These are phyloP conservation scores for Schizopygopsis malacanthus DNA, from an alignment of 2,797 vertebrate species.

Conservation along the genomic window DNA sequence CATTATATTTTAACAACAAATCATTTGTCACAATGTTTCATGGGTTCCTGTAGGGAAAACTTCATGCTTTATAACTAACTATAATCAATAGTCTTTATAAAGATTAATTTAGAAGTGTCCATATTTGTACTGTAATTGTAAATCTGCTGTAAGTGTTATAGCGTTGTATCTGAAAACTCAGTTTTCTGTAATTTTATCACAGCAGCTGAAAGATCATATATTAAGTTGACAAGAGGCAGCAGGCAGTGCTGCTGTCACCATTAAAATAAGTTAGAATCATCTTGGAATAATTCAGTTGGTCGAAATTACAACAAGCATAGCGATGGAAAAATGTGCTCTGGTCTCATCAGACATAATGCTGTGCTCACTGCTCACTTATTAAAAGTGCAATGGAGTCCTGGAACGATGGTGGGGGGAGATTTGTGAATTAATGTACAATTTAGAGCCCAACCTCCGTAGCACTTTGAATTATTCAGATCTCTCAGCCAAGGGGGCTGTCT, in stretches of 20 bases:
- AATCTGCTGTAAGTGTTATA: not conserved
- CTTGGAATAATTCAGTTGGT: slow-evolving; percentile 61
- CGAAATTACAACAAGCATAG: slow-evolving; percentile 51
- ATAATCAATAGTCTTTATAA: not conserved
- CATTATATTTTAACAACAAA: slow-evolving; percentile 40
- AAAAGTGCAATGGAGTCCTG: slow-evolving; percentile 65
- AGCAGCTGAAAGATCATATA: slow-evolving; percentile 22
- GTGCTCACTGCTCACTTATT: slow-evolving; percentile 69
- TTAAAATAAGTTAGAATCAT: slow-evolving; percentile 34
- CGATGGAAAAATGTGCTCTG: slow-evolving; percentile 11
- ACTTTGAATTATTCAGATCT: slow-evolving; percentile 77
- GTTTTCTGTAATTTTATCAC: slow-evolving; percentile 19
- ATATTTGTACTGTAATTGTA: not conserved
- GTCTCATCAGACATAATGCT: slow-evolving; percentile 62
- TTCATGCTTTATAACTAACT: not conserved
- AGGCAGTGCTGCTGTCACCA: slow-evolving; percentile 15
- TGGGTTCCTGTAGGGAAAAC: slow-evolving; percentile 2
- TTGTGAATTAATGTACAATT: slow-evolving; percentile 80
- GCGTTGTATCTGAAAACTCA: not conserved
- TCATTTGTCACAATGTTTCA: slow-evolving; percentile 39
- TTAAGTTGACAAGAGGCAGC: slow-evolving; percentile 29
- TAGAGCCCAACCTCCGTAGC: slow-evolving; percentile 72
- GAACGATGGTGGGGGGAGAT: slow-evolving; percentile 62
- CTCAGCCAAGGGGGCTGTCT: slow-evolving; percentile 57
- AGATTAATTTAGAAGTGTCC: not conserved